These are phyloP conservation scores for Protodeltote pygarga DNA, from an alignment of 2,888 invertebrate species.

Conservation along the genomic window DNA sequence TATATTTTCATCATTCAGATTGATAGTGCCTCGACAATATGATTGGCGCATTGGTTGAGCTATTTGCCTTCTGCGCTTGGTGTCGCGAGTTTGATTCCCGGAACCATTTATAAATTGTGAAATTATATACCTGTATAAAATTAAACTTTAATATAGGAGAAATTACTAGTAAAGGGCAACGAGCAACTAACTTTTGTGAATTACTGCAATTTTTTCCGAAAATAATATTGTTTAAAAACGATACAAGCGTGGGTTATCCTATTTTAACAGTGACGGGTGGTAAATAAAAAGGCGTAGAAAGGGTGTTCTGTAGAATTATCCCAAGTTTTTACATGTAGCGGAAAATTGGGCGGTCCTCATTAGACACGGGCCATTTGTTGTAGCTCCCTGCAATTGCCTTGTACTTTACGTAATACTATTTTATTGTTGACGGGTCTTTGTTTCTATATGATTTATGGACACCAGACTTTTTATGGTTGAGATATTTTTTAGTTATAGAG, in stretches of 20 bases:
- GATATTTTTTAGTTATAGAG: no score
- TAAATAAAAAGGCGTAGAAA: constrained; percentile 39
- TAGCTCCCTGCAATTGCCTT: constrained; percentile 41
- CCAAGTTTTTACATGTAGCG: constrained; percentile 65
- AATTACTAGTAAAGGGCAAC: no score
- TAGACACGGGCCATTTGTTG: constrained; percentile 70
- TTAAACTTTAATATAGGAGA: no score
- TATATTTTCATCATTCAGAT: no score
- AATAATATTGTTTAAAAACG: not conserved
- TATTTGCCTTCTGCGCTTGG: no score
- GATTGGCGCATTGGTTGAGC: no score
- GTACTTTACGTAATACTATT: constrained; percentile 38
- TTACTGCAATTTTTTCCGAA: no score
- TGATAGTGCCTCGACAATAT: no score
- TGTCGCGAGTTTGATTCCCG: no score
- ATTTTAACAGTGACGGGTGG: not conserved
- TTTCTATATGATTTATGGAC: constrained; percentile 27
- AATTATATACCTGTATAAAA: no score
- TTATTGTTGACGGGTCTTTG: constrained; percentile 47
- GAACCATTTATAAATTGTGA: no score
- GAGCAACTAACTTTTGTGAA: no score
- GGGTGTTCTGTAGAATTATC: constrained; percentile 61
- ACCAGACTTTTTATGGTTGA: constrained; percentile 18
- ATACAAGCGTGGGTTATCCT: constrained; percentile 3
- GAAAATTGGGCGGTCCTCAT: constrained; percentile 73